Evolutionary conservation across 1,140 invertebrate genomes (phyloP), one percentile per base, ranked within the genome.

Genomic region (Drosophila gunungcola): DNA sequence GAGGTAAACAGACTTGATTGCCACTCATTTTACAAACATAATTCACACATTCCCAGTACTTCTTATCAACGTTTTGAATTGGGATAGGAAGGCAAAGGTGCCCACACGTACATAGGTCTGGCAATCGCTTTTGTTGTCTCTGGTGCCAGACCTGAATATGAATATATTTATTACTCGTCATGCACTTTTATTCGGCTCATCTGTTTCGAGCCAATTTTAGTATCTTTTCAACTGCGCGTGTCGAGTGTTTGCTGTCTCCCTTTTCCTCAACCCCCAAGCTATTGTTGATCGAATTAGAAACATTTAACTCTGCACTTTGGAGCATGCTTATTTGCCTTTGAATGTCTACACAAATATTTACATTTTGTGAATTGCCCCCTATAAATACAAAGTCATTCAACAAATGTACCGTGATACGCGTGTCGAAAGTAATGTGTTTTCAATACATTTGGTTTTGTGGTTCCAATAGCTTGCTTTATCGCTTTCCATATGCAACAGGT

Each of bases 261-360:
- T 4, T 3, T 11, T 9, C 16, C 9, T 25, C 11, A 9, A 7
- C 5, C 10, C 5, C 9, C 1, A 0, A 11, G 54, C n/a, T 25
- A 9, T 68, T 38, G 43, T 42, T 42, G 38, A 12, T 42, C 16
- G 10, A 69, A 41, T 69, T 53, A 16, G 48, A 32, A 13, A 42
- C 55, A 45, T 45, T 70, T 53, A 7, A 29, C 34, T 55, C 46
- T 51, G 39, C 34, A 76, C 39, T 55, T 62, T 69, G 34, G 39
- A 42, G 7, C 65, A 72, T n/a, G 78, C 54, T 29, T 42, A 73
- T 57, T 54, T 54, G 41, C 38, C 57, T 32, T 41, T 11, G 58
- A 63, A 60, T 73, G 62, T 58, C 34, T 64, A 51, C n/a, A 49
- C 32, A 67, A 76, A 84, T 63, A 73, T 80, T 79, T 65, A 70